Base-by-base conservation (phyloP, 2,888 invertebrate genomes). In the Caenorhabditis angaria region DNA sequence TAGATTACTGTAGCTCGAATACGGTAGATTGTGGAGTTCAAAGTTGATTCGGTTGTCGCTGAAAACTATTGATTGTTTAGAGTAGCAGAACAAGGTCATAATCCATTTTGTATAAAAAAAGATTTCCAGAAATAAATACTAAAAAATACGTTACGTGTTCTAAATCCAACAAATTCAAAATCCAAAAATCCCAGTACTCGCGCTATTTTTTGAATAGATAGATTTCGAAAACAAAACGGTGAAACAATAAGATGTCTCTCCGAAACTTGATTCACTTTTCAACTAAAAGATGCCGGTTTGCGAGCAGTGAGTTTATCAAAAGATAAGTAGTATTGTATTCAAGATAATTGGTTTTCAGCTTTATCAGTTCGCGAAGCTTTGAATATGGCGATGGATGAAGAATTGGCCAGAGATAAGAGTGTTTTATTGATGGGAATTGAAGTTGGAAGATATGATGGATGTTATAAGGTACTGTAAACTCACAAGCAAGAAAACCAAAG, bases 361-460 rank as follows among this genome's bases (percentile, higher is more conserved):
- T 91, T 97, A 91, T 95, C 94, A 6, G 95, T 97, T 1, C 91
- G 99, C 88, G 99, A 99, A 92, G 97, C 97, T 66, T 90, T 99
- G 63, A 97, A 97, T 90, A 91, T 92, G 64, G 99, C 97, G 0
- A 90, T 99, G 88, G 97, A 97, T 88, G 97, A 99, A 88, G 99
- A 99, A 90, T 93, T 99, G 92, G 92, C 93, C 84, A 91, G 93
- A 71, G 97, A 99, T 88, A 94, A 96, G 25, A 87, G 86, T 70
- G 95, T 95, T 0, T 95, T 95, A 88, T 88, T 96, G 53, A 85
- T 97, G 76, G 99, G 97, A 48, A 97, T 99, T 89, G 99, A 99
- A 90, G 97, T 99, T 0, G 97, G 97, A 18, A 92, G 93, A 89
- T 97, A 97, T 87, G 97, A 97, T 88, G 97, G 97, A 76, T 96